Evolutionary conservation across 1,140 invertebrate species (phyloP).

Genomic region (Carposina sasakii): DNA sequence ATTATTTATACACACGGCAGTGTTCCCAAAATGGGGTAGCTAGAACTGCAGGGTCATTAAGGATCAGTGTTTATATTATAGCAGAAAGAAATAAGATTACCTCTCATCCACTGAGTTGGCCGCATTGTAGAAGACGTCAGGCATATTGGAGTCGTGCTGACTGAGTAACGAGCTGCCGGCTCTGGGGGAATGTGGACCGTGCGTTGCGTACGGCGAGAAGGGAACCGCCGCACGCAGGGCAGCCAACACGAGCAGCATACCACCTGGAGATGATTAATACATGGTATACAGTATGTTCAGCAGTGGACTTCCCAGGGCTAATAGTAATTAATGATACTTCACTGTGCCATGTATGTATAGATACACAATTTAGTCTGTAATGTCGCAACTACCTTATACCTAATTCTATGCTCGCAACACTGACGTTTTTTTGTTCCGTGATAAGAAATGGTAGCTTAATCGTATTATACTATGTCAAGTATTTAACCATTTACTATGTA

Average conservation of each 20-base stretch:
- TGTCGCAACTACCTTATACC: too few relatives aligned
- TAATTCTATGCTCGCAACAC: too few relatives aligned
- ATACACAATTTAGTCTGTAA: background rate
- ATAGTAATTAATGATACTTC: too few relatives aligned
- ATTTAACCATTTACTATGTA: too few relatives aligned
- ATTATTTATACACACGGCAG: too few relatives aligned
- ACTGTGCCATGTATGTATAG: background rate
- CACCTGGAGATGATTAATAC: constrained; percentile 32
- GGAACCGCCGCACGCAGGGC: constrained; percentile 53
- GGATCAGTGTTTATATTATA: too few relatives aligned
- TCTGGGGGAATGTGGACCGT: constrained; percentile 53
- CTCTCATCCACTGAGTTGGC: constrained; percentile 45
- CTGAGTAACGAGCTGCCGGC: constrained; percentile 59
- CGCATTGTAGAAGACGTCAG: constrained; percentile 60
- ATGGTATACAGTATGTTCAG: background rate
- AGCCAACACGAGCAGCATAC: constrained; percentile 49
- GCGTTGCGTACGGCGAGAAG: constrained; percentile 56
- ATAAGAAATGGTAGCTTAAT: too few relatives aligned
- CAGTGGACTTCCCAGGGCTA: too few relatives aligned
- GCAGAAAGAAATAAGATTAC: constrained; percentile 21
- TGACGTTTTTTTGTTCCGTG: too few relatives aligned
- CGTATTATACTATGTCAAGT: too few relatives aligned
- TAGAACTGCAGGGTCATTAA: too few relatives aligned
- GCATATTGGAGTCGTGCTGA: constrained; percentile 52
- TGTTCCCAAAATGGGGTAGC: too few relatives aligned